Evolutionary conservation across 2,113 vertebrate genomes (phyloP), one percentile per base, ranked within the genome.

Genomic region (Gila orcuttii): DNA sequence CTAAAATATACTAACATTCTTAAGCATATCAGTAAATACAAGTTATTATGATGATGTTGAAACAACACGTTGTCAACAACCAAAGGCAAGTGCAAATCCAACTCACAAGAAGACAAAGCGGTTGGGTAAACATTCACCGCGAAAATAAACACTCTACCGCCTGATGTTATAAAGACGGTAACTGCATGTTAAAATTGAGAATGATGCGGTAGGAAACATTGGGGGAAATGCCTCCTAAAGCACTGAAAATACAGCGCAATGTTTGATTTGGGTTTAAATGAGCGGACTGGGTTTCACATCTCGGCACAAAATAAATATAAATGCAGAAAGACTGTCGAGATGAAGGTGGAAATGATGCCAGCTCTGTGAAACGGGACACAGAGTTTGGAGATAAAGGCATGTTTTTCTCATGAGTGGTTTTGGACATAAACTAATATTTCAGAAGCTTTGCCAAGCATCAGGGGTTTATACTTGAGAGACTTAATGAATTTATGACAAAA

Each of bases 211-310:
- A 39, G 69, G 64, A 83, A 60, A 84, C 28, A 21, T 23, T 15
- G 64, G 8, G 39, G n/a, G 52, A 19, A 42, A 52, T 45, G 42
- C 66, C 76, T 64, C 76, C 0, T 31, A 2, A 68, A 50, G 76
- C 1, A 1, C 59, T 75, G 39, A 76, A 42, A 47, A 50, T 66
- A 79, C 75, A 78, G 3, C 2, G 2, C 33, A 0, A 2, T 68
- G 62, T 87, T 82, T 66, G 55, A 80, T 84, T 87, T 87, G 86
- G 68, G 31, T 87, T 87, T 42, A 84, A 80, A 80, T 80, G 82
- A 84, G 31, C 25, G 68, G 82, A 80, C 21, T 33, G 36, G 52
- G 36, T 83, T 87, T 79, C 52, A 84, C 57, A 75, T 68, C 82
- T 52, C 15, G 2, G 17, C 55, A 28, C 76, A 74, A 81, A 45